Base-by-base conservation (phyloP, 2,888 invertebrate genomes). In the Tortrix viridana region DNA sequence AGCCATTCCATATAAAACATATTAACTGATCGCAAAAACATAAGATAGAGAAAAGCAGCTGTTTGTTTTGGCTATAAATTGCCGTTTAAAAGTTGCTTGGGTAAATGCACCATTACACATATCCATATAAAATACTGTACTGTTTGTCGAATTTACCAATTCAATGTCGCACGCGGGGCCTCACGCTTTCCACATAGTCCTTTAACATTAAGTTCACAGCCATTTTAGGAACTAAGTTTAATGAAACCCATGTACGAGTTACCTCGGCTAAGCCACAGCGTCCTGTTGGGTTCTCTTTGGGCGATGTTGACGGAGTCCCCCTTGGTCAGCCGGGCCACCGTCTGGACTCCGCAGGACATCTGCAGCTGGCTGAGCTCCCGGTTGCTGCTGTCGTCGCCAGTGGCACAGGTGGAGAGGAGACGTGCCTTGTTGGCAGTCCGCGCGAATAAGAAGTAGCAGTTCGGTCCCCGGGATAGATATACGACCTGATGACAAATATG, bases 221-320 rank as follows among this genome's bases (percentile, higher is more conserved):
- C 81, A 65, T 65, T 61, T 79, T 86, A 90, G 84, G 89, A 86
- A 82, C 85, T 84, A 71, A 92, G 80, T 83, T 90, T 91, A 5
- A 91, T 77, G 57, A 92, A 88, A 1, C 91, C 91, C 61, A 91
- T 74, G 76, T 86, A 89, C 3, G 85, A 81, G 71, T 88, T 86
- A 0, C 91, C 91, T 0, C 82, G 83, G 65, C 80, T 63, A 0
- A 91, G 80, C 82, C 85, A 85, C 14, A 92, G 73, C 1, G 85
- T 89, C 32, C 86, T 75, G 74, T 90, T 88, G 0, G 74, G 82
- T 69, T 92, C 92, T 14, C 91, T 71, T 52, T 89, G 90, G 0
- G 86, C 81, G 12, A 91, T 69, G 67, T 85, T 87, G 44, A 92
- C 76, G 0, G 70, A 75, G 69, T 91, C 91, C 2, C 85, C 88